Evolutionary conservation across 2,113 vertebrate genomes (phyloP).

Genomic region (Syrmaticus mikado): DNA sequence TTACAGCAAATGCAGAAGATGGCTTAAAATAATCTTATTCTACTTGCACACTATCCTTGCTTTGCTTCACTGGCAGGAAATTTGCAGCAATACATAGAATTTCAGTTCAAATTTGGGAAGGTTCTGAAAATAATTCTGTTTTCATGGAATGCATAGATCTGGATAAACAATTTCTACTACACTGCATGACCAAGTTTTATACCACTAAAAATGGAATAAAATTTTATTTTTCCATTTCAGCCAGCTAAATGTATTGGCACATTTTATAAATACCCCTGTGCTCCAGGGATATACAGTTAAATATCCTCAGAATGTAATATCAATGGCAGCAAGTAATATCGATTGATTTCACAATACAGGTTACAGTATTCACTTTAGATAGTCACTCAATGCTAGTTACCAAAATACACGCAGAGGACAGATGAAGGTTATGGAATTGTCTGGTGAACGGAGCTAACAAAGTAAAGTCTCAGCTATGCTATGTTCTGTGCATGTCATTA

Average conservation of each 20-base stretch:
- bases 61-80: not conserved
- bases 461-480: not conserved
- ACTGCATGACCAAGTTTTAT: not conserved
- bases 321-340: constrained; percentile 32
- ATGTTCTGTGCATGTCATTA: not conserved
- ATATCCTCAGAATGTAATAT: constrained; percentile 7
- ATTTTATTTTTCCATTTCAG: not conserved
- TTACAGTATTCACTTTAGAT: constrained; percentile 35
- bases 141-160: not conserved
- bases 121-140: not conserved
- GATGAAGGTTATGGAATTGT: constrained; percentile 28
- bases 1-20: not conserved
- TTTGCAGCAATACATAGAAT: not conserved
- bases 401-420: constrained; percentile 45
- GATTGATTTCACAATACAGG: constrained; percentile 37
- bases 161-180: not conserved
- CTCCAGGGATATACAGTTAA: not conserved
- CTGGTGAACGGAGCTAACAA: not conserved
- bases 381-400: constrained; percentile 58
- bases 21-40: not conserved
- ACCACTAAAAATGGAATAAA: not conserved
- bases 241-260: not conserved
- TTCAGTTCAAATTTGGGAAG: not conserved
- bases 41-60: not conserved
- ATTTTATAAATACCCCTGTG: not conserved